Base-by-base conservation (phyloP, 2,888 invertebrate species). In the Apeira syringaria region DNA sequence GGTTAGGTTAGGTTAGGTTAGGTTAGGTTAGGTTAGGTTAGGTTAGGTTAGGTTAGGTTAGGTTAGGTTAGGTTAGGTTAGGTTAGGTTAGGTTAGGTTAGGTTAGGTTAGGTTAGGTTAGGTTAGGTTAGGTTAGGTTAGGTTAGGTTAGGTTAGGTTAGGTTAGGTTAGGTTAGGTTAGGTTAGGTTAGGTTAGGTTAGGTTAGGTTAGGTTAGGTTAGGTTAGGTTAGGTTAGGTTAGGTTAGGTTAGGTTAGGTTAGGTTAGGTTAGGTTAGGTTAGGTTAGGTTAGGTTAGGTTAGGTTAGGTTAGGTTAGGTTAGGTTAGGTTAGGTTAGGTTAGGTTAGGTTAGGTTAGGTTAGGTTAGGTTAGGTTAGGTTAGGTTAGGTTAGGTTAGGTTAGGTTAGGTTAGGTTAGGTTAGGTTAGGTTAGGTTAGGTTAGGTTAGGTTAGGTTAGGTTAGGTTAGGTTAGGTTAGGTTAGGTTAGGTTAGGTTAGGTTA, bases 331-430 rank as follows among this genome's bases (percentile, higher is more conserved):
- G 31, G 31, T 31, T 18, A 20, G 31, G 11, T 20, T 28, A 28
- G 28, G 28, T 28, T 28, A 28, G 28, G 26, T 28, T 28, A 28
- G 28, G 28, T 28, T 28, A 28, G 33, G 33, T 33, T 33, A 33
- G 33, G 33, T 33, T 33, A 33, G 33, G 33, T 33, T 33, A 28
- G 28, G 28, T 28, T 28, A 28, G 28, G 28, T 28, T 28, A 28
- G 28, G 28, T 28, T 28, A 28, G 28, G 28, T 28, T 28, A 15
- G 28, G 28, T 33, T 33, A 33, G 33, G 33, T 33, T 33, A 33
- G 33, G 33, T 33, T 33, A 33, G 33, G 33, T 33, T 33, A 33
- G 33, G 33, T 33, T 33, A 33, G 33, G 33, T 33, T 33, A 33
- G 33, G 33, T 33, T 33, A 33, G 33, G 33, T 33, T 33, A 28